These are phyloP conservation scores for Ruditapes philippinarum DNA, from an alignment of 1,140 invertebrate genomes.

Conservation along the genomic window DNA sequence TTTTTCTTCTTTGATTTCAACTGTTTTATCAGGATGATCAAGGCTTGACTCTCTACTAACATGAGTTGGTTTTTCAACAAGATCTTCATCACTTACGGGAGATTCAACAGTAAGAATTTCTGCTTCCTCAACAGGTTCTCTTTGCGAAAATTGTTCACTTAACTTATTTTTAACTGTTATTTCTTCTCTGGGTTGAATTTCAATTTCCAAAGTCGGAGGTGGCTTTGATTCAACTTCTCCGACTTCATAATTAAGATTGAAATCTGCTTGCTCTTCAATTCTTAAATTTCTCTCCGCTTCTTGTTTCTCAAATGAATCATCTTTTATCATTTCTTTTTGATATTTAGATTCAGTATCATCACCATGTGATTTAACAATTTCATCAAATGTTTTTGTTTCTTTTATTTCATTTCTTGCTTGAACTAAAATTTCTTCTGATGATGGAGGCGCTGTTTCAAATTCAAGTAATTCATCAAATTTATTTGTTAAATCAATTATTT, in stretches of 20 bases:
- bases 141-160: not conserved
- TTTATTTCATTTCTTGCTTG: slow-evolving; percentile 19
- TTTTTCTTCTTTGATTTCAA: slow-evolving; percentile 14
- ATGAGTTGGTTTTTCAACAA: slow-evolving; percentile 63
- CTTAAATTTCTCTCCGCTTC: slow-evolving; percentile 41
- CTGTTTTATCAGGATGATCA: slow-evolving; percentile 3
- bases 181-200: slow-evolving; percentile 15
- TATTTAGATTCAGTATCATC: not conserved
- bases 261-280: slow-evolving; percentile 39
- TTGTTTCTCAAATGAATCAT: not conserved
- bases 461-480: not conserved
- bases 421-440: not conserved
- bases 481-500: not conserved
- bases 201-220: not conserved
- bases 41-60: slow-evolving; percentile 54
- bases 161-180: not conserved
- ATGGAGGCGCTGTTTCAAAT: slow-evolving; percentile 21
- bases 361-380: not conserved
- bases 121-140: not conserved
- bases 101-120: not conserved
- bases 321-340: not conserved
- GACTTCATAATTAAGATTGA: slow-evolving; percentile 39
- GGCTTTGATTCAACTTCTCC: slow-evolving; percentile 13
- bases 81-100: slow-evolving; percentile 63
- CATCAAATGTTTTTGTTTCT: not conserved